Evolutionary conservation across 2,113 vertebrate genomes (phyloP).

Genomic region (Chaenogobius annularis): DNA sequence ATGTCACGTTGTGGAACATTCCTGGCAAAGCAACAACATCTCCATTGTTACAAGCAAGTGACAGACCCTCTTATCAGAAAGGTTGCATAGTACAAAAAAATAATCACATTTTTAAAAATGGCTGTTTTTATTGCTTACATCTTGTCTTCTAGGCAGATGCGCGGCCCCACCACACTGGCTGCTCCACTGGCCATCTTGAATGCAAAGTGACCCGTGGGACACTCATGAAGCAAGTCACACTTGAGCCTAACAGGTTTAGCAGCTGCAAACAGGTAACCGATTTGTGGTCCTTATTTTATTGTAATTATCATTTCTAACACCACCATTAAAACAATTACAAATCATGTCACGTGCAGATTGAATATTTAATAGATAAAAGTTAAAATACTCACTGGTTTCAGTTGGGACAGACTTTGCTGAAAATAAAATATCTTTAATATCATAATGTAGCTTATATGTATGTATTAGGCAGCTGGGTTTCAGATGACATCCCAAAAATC

Average conservation of each 20-base stretch:
- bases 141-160: constrained; percentile 92
- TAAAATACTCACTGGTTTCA: constrained; percentile 80
- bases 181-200: constrained; percentile 97
- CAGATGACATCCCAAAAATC: too few species aligned
- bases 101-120: not conserved
- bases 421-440: not conserved
- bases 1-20: not conserved
- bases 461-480: too few species aligned
- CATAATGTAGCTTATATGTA: not conserved
- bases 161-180: constrained; percentile 93
- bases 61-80: too few species aligned
- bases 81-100: not conserved
- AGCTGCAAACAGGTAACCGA: constrained; percentile 65
- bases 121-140: constrained; percentile 77
- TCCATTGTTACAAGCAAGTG: not conserved
- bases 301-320: not conserved
- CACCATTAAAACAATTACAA: not conserved
- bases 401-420: constrained; percentile 79
- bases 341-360: not conserved
- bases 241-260: constrained; percentile 81
- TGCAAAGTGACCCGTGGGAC: constrained; percentile 88
- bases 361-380: not conserved
- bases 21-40: not conserved
- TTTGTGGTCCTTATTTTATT: too few species aligned
- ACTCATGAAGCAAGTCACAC: constrained; percentile 88